Conservation (phyloP, 2,113 vertebrate species). For the Nymphicus hollandicus region DNA sequence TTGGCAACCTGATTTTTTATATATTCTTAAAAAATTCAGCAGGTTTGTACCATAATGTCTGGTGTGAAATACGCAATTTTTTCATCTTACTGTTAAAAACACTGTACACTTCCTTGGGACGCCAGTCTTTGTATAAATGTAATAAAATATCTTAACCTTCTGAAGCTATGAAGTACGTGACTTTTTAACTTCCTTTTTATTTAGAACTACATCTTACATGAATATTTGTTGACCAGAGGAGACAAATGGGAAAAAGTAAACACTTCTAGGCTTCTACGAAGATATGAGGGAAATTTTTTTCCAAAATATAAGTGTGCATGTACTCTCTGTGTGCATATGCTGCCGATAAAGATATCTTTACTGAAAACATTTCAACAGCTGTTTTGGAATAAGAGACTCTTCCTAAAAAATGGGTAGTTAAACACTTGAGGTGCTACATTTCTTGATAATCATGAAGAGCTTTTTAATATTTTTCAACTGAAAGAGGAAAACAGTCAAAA, state of each 20-base stretch:
- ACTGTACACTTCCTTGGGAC: not conserved
- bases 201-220: not conserved
- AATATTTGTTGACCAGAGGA: not conserved
- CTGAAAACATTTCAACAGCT: not conserved
- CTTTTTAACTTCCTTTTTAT: not conserved
- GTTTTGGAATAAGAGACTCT: not conserved
- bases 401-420: not conserved
- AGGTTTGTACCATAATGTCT: not conserved
- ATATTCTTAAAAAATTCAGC: not conserved
- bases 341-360: not conserved
- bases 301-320: not conserved
- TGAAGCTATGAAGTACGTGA: not conserved
- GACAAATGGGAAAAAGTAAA: not conserved
- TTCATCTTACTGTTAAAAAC: not conserved
- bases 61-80: rapidly evolving
- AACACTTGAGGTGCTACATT: not conserved
- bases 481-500: not conserved
- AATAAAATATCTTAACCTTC: not conserved
- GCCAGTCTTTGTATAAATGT: not conserved
- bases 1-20: not conserved
- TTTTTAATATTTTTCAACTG: not conserved
- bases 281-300: not conserved
- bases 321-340: rapidly evolving
- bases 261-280: not conserved
- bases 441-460: not conserved